phyloP scores from a whole-genome alignment of 2,797 vertebrate genomes.

The Euphonia xanthogaster region DNA sequence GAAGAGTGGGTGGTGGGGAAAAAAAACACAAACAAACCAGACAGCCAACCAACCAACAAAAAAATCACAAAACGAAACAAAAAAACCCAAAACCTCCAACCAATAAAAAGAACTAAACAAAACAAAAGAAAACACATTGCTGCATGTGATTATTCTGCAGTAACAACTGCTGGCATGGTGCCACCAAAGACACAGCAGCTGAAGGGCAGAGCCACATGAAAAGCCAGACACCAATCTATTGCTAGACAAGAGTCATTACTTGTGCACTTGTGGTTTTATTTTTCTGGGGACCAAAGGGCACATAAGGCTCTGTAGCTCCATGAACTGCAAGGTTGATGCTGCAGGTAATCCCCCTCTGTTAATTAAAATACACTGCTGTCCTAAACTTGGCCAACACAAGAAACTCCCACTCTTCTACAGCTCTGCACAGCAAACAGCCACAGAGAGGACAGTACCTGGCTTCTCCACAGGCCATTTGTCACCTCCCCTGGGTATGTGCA shows the following conservation, averaged over 20 bases:
- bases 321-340: not conserved
- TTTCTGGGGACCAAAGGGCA: not conserved
- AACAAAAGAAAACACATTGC: not conserved
- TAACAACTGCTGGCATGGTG: not conserved
- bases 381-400: not conserved
- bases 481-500: not conserved
- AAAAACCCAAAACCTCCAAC: not conserved
- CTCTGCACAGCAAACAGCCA: not conserved
- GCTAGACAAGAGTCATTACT: not conserved
- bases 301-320: not conserved
- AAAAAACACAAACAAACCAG: not conserved
- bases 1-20: not conserved
- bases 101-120: not conserved
- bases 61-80: not conserved
- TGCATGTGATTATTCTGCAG: not conserved
- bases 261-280: rapidly evolving
- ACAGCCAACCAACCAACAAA: not conserved
- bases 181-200: not conserved
- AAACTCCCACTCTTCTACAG: rapidly evolving
- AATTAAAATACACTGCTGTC: not conserved
- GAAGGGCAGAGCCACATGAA: not conserved
- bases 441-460: not conserved
- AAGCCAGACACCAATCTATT: not conserved
- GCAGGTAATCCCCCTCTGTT: not conserved
- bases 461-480: not conserved